phyloP scores from a whole-genome alignment of 2,797 vertebrate species.

The Sebastes minor region DNA sequence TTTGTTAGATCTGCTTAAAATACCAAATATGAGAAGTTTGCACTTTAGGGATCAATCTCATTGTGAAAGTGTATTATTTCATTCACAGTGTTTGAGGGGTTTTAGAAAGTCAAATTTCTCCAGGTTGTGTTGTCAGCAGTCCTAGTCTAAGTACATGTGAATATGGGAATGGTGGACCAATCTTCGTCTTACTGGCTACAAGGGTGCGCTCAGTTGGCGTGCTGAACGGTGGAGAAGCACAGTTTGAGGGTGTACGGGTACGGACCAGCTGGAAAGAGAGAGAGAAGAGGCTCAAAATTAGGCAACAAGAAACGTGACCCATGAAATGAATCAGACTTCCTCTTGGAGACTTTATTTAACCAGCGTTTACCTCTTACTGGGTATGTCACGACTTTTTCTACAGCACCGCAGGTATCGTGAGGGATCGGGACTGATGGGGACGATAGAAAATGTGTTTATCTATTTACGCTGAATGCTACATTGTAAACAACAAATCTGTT shows the following conservation, averaged over 20 bases:
- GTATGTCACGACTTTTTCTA: too few species aligned
- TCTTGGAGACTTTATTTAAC: neutral
- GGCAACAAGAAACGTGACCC: neutral
- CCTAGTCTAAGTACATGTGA: constrained; percentile 27
- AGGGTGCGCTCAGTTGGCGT: constrained; percentile 84
- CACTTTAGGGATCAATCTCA: neutral
- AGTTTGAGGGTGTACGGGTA: constrained; percentile 95
- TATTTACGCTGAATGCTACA: too few species aligned
- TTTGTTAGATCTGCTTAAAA: constrained; percentile 9
- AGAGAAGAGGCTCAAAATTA: neutral
- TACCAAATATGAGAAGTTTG: constrained; percentile 5
- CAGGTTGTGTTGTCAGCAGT: constrained; percentile 28
- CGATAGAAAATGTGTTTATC: too few species aligned
- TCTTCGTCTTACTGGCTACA: neutral
- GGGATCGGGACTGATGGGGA: too few species aligned
- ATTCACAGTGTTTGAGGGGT: neutral
- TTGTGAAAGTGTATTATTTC: neutral
- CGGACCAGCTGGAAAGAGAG: constrained; percentile 84
- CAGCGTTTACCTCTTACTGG: too few species aligned
- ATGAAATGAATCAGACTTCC: neutral
- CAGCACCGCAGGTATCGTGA: too few species aligned
- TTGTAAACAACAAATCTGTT: too few species aligned
- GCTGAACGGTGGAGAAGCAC: constrained; percentile 94
- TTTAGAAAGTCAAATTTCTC: constrained; percentile 1
- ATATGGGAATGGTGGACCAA: constrained; percentile 40